These are phyloP conservation scores for Lycaena phlaeas DNA, from an alignment of 2,888 invertebrate genomes.

Conservation along the genomic window DNA sequence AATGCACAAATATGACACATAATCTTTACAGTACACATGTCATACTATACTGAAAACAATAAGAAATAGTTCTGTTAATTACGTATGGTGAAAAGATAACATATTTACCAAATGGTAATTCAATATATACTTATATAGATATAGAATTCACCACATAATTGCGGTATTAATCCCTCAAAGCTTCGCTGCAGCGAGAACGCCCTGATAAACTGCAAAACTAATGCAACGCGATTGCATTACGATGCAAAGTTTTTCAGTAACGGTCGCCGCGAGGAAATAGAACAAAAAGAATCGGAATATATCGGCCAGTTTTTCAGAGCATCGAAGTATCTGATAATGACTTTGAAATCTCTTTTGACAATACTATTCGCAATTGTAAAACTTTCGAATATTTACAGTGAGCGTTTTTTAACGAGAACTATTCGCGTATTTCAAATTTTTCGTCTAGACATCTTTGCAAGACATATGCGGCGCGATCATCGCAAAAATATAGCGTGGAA, in stretches of 20 bases:
- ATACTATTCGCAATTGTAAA: constrained; percentile 18
- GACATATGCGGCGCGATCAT: too few relatives aligned
- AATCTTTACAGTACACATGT: too few relatives aligned
- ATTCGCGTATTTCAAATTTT: too few relatives aligned
- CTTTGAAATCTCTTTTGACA: constrained; percentile 41
- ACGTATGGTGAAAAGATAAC: too few relatives aligned
- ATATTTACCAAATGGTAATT: too few relatives aligned
- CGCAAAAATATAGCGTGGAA: too few relatives aligned
- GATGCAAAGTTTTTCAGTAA: constrained; percentile 69
- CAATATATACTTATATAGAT: neutral
- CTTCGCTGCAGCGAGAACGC: constrained; percentile 48
- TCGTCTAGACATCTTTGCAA: too few relatives aligned
- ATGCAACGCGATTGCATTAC: constrained; percentile 66
- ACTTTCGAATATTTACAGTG: neutral
- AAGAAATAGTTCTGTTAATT: too few relatives aligned
- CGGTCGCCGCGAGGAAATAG: constrained; percentile 46
- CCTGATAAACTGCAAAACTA: constrained; percentile 66
- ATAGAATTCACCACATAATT: constrained; percentile 29
- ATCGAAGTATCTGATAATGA: constrained; percentile 52
- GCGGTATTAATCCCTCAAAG: constrained; percentile 67
- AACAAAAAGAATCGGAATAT: constrained; percentile 55
- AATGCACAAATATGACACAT: too few relatives aligned
- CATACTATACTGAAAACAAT: too few relatives aligned
- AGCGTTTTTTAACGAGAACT: too few relatives aligned
- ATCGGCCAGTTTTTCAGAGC: constrained; percentile 51